Conservation (phyloP, 1,140 invertebrate species). For the Hermatobates lingyangjiaoensis region DNA sequence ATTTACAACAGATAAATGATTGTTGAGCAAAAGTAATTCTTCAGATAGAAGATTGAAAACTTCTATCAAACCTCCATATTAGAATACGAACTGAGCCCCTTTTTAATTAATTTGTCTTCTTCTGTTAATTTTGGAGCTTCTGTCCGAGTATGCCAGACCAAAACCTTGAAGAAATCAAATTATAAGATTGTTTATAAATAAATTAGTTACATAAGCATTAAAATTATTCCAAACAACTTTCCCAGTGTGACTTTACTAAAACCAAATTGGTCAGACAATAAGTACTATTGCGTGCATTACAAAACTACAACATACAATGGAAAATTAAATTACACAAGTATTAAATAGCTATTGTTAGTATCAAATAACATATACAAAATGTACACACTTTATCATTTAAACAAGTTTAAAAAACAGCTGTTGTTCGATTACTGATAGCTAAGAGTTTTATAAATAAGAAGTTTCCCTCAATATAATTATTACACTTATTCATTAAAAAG, state of each 20-base stretch:
- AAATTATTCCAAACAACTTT: background rate
- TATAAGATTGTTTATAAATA: background rate
- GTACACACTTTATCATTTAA: too few relatives aligned
- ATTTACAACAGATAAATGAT: background rate
- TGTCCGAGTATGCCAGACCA: slow-evolving; percentile 94
- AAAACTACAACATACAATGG: too few relatives aligned
- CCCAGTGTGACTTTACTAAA: background rate
- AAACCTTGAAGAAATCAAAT: slow-evolving; percentile 33
- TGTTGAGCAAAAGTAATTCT: background rate
- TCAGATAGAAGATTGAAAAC: background rate
- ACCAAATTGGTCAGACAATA: too few relatives aligned
- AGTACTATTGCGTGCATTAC: too few relatives aligned
- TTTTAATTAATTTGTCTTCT: slow-evolving; percentile 34
- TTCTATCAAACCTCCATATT: slow-evolving; percentile 51
- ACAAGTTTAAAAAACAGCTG: too few relatives aligned
- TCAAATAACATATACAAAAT: too few relatives aligned
- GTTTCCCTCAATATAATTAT: too few relatives aligned
- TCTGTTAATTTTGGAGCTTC: slow-evolving; percentile 56
- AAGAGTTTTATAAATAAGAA: too few relatives aligned
- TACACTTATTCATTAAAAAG: too few relatives aligned
- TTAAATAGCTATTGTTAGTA: too few relatives aligned
- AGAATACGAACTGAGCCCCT: slow-evolving; percentile 36
- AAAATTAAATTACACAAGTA: too few relatives aligned
- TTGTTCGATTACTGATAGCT: too few relatives aligned
- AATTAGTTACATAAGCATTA: background rate